Conservation (phyloP, 2,888 invertebrate genomes). For the Drosophila falleni region DNA sequence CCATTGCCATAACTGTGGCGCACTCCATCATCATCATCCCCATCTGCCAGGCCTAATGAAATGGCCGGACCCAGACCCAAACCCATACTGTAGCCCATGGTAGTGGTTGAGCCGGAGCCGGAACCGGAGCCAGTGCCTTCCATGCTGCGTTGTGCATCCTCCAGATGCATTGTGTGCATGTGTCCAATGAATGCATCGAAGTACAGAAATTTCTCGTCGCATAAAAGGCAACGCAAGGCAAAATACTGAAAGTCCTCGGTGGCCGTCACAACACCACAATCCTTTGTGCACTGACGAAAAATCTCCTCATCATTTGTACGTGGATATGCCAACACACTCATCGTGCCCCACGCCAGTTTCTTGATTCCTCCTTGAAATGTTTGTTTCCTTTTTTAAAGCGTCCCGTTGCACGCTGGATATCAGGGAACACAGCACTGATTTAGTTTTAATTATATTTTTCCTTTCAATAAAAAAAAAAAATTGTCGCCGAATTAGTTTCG, state of each 20-base stretch:
- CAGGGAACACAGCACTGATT: conserved; percentile 47
- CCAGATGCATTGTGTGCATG: conserved; percentile 79
- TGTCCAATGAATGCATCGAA: conserved; percentile 83
- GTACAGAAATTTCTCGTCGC: conserved; percentile 82
- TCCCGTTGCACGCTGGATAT: conserved; percentile 38
- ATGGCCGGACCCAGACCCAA: conserved; percentile 43
- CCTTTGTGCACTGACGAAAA: conserved; percentile 81
- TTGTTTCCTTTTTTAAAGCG: conserved; percentile 33
- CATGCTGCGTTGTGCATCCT: conserved; percentile 39
- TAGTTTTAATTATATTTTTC: conserved; percentile 42
- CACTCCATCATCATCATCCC: conserved; percentile 24
- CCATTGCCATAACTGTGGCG: conserved; percentile 39
- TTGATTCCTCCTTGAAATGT: conserved; percentile 27
- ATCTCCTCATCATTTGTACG: conserved; percentile 82
- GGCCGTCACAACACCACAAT: conserved; percentile 82
- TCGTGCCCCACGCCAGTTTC: conserved; percentile 57
- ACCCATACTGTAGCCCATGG: conserved; percentile 14
- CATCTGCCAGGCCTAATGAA: conserved; percentile 39
- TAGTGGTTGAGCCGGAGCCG: conserved; percentile 12
- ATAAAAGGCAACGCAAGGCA: conserved; percentile 75
- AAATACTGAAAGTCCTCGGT: conserved; percentile 83
- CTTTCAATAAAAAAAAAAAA: conserved; percentile 59
- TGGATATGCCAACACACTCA: conserved; percentile 82
- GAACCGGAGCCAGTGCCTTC: conserved; percentile 18
- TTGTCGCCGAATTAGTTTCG: conserved; percentile 66